Base-by-base conservation (phyloP, 1,140 invertebrate species). In the Bombus consobrinus region DNA sequence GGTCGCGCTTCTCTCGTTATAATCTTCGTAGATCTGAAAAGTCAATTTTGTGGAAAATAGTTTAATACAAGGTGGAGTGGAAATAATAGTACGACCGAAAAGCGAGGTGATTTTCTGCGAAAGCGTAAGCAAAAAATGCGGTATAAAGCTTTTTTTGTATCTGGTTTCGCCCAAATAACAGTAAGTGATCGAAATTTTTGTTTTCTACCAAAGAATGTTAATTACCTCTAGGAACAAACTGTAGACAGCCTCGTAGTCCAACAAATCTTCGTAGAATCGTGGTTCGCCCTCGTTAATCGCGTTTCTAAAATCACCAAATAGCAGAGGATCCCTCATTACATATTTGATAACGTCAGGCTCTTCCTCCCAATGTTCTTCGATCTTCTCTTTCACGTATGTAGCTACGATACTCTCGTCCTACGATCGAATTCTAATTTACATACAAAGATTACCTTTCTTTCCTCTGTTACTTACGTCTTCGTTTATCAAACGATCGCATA, bases 251-350 rank as follows among this genome's bases (percentile, higher is more conserved):
- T 98, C 97, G 92, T 98, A 99, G 93, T 99, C 98, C 3, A 98
- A 94, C 3, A 99, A 94, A 94, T 99, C 98, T 94, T 99, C 98
- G 92, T 99, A 99, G 83, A 97, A 96, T 86, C 98, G 95, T 1
- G 97, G 94, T 92, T 98, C 97, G 1, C 96, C 96, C 90, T 98
- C 97, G 75, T 97, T 97, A 15, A 97, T 95, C 0, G 98, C 97
- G 90, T 98, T 98, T 59, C 98, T 96, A 81, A 97, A 98, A 92
- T 99, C 98, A 2, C 98, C 98, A 94, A 97, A 99, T 0, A 99
- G 95, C 62, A 98, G 89, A 1, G 98, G 98, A 95, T 98, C 97
- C 66, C 97, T 95, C 79, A 98, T 95, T 0, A 96, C 96, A 91
- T 97, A 98, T 57, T 97, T 96, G 93, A 97, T 92, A 88, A 97